phyloP scores from a whole-genome alignment of 2,888 invertebrate genomes.

The Anarsia innoxiella region DNA sequence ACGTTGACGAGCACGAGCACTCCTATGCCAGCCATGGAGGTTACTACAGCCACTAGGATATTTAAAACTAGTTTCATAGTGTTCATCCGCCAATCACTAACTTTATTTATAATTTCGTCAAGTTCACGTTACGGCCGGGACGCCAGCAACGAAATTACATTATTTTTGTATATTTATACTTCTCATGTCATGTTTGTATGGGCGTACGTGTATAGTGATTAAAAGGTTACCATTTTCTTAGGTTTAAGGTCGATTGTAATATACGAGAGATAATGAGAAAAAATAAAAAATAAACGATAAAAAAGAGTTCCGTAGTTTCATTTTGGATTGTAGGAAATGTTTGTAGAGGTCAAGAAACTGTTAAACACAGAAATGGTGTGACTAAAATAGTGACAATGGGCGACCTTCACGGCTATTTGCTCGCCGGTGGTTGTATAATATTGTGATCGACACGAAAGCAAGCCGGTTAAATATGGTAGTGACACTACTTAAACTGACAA shows the following conservation, averaged over 20 bases:
- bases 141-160: constrained; percentile 56
- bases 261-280: constrained; percentile 50
- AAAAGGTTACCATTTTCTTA: constrained; percentile 66
- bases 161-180: constrained; percentile 61
- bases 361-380: constrained; percentile 25
- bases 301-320: constrained; percentile 32
- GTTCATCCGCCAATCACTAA: constrained; percentile 39
- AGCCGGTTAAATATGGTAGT: constrained; percentile 14
- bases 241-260: constrained; percentile 63
- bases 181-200: constrained; percentile 56
- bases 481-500: constrained; percentile 14
- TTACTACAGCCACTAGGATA: constrained; percentile 59
- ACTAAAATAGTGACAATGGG: constrained; percentile 34
- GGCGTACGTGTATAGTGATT: constrained; percentile 67
- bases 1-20: constrained; percentile 39
- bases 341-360: constrained; percentile 30
- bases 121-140: constrained; percentile 52
- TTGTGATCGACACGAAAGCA: constrained; percentile 20
- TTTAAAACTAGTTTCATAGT: constrained; percentile 41
- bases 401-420: constrained; percentile 42
- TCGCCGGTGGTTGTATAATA: constrained; percentile 28
- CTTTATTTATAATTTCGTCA: constrained; percentile 56
- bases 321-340: constrained; percentile 27
- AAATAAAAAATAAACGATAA: constrained; percentile 38
- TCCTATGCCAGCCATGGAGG: constrained; percentile 32